Percentiles rank a stretch among this genome's conserved stretches.
These are phyloP conservation scores for Autographa gamma DNA, from an alignment of 2,888 invertebrate species.

Conservation along the genomic window DNA sequence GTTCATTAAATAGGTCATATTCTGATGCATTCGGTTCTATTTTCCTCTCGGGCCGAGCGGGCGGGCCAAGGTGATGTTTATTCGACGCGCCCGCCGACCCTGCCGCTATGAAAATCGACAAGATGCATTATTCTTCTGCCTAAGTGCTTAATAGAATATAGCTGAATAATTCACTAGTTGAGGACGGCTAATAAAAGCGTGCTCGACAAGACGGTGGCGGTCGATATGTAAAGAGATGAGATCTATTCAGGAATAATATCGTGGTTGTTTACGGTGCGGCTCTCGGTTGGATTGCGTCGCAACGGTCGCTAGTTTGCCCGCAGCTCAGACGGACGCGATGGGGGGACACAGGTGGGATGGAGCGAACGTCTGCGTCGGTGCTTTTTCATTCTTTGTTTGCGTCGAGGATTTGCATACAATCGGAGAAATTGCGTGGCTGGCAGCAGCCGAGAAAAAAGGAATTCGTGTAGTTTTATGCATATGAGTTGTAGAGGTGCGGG, in stretches of 20 bases:
- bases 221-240: constrained; percentile 83
- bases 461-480: constrained; percentile 80
- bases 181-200: constrained; percentile 82
- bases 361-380: constrained; percentile 80
- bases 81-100: constrained; percentile 68
- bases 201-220: constrained; percentile 78
- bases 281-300: constrained; percentile 71
- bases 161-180: constrained; percentile 83
- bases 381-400: constrained; percentile 87
- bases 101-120: constrained; percentile 76
- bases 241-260: constrained; percentile 83
- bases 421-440: constrained; percentile 85
- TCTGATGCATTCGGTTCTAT: constrained; percentile 61
- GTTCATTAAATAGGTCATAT: constrained; percentile 61
- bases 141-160: constrained; percentile 84
- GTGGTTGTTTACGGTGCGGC: constrained; percentile 75
- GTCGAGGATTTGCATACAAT: constrained; percentile 87
- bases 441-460: constrained; percentile 76
- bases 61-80: constrained; percentile 77
- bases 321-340: constrained; percentile 72
- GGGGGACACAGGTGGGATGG: constrained; percentile 77
- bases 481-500: constrained; percentile 69
- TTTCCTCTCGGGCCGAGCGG: constrained; percentile 59
- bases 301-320: constrained; percentile 71
- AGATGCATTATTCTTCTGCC: constrained; percentile 82